phyloP scores from a whole-genome alignment of 2,888 invertebrate genomes.

The Mythimna lalbum region DNA sequence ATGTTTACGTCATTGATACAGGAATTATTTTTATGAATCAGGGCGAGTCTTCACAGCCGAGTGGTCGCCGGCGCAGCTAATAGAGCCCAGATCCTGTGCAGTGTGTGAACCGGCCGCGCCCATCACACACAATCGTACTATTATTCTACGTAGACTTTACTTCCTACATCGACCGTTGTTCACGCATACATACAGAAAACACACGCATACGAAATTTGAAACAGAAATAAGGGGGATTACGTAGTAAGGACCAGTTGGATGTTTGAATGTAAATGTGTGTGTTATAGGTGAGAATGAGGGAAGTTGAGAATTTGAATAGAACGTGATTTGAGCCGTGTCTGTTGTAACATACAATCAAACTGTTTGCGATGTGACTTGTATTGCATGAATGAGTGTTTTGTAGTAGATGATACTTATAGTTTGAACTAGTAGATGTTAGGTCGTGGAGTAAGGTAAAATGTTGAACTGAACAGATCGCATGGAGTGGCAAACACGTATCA shows the following conservation, averaged over 20 bases:
- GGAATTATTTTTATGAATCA: constrained; percentile 71
- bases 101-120: constrained; percentile 83
- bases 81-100: constrained; percentile 89
- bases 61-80: constrained; percentile 82
- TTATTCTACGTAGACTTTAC: constrained; percentile 21
- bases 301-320: constrained; percentile 26
- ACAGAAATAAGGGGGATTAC: constrained; percentile 19
- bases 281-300: constrained; percentile 10
- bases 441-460: not conserved
- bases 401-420: constrained; percentile 15
- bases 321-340: constrained; percentile 69
- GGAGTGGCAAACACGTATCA: too few species aligned
- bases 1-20: constrained; percentile 45
- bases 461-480: too few species aligned
- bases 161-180: constrained; percentile 17
- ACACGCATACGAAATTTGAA: constrained; percentile 17
- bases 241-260: constrained; percentile 15
- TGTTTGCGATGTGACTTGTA: constrained; percentile 59
- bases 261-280: constrained; percentile 25
- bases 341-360: constrained; percentile 72
- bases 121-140: constrained; percentile 52
- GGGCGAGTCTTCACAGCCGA: constrained; percentile 84
- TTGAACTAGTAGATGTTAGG: constrained; percentile 6
- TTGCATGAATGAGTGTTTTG: constrained; percentile 55
- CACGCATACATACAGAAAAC: constrained; percentile 27